Base-by-base conservation (phyloP, 2,113 vertebrate species). In the Athene cunicularia region DNA sequence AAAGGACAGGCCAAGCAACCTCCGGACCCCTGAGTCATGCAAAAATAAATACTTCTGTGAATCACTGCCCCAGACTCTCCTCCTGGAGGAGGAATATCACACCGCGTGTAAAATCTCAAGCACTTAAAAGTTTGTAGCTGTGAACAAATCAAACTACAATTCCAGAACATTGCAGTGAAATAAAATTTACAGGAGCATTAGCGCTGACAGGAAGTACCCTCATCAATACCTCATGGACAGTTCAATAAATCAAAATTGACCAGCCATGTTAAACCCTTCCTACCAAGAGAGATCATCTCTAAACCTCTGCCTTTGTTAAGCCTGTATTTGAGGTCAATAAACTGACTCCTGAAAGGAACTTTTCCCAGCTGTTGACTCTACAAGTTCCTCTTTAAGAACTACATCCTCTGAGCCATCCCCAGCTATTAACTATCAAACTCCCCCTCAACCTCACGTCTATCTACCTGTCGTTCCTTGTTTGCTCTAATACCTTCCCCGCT, bases 401-500 rank as follows among this genome's bases (percentile, higher is more conserved):
- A 14, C 1, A 5, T 41, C 39, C 77, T 30, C 32, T 39, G 26
- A 45, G 45, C 35, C 60, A 45, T 8, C 64, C 33, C 28, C 23
- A n/a, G 60, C 14, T 35, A 8, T 6, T 3, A 84, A 41, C 59
- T 19, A 49, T 6, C 43, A 50, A 62, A 74, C 17, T 14, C 12
- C 33, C 28, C 20, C 26, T 45, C 33, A 37, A 66, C 28, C 32
- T 52, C 64, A 4, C 8, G 2, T 14, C 63, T 4, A 18, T 7
- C 41, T 37, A n/a, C 1, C 24, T 4, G 10, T 5, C 56, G 49
- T 2, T 39, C 30, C 47, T 47, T 1, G 0, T 24, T 39, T 39
- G 23, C 23, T 35, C 39, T 6, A 35, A 30, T 2, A 43, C 37
- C 62, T 49, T 47, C 8, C 17, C 71, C 11, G 21, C 73, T 72